Evolutionary conservation across 2,888 invertebrate species (phyloP).

Genomic region (Cyclophora punctaria): DNA sequence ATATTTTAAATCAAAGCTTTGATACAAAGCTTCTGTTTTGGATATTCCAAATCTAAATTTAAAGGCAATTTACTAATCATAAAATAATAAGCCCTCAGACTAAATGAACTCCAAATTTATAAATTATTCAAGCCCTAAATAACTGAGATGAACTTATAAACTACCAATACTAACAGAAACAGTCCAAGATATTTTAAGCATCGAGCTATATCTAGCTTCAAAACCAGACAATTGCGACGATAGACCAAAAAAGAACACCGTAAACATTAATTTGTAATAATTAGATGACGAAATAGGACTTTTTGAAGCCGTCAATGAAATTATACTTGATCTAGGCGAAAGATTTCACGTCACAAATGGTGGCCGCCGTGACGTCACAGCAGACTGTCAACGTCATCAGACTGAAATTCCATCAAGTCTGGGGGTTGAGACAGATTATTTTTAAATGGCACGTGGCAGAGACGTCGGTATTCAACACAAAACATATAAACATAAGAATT

Average conservation of each 20-base stretch:
- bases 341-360: slow-evolving; percentile 13
- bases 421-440: slow-evolving; percentile 26
- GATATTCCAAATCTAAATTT: too few relatives aligned
- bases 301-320: background rate
- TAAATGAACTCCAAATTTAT: too few relatives aligned
- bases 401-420: slow-evolving; percentile 21
- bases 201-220: too few relatives aligned
- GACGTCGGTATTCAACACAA: slow-evolving; percentile 21
- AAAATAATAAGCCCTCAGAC: too few relatives aligned
- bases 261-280: background rate
- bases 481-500: slow-evolving; percentile 6
- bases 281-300: background rate
- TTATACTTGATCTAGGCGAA: background rate
- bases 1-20: too few relatives aligned
- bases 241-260: background rate
- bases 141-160: too few relatives aligned
- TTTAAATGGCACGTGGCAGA: slow-evolving; percentile 26
- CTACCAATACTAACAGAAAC: too few relatives aligned
- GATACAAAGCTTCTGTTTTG: too few relatives aligned
- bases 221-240: background rate
- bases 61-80: too few relatives aligned
- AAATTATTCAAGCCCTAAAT: too few relatives aligned
- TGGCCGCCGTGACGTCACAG: slow-evolving; percentile 21
- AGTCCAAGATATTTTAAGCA: too few relatives aligned
- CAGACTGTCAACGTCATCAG: slow-evolving; percentile 22